phyloP scores from a whole-genome alignment of 2,113 vertebrate genomes.

The Rhinoptilus africanus region DNA sequence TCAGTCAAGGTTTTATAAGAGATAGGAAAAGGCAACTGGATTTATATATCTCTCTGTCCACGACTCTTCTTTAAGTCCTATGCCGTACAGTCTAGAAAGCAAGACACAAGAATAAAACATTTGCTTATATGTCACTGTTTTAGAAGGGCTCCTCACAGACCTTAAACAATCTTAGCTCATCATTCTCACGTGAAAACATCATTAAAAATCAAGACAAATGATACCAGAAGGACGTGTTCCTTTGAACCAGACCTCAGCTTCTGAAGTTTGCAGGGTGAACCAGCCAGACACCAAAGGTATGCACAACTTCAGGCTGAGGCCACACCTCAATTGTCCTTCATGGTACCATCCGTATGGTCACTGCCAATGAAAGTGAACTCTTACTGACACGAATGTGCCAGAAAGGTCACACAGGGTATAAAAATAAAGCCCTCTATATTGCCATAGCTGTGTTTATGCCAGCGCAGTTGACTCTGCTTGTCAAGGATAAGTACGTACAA shows the following conservation, averaged over 20 bases:
- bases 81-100: not conserved
- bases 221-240: not conserved
- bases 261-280: not conserved
- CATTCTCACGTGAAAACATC: not conserved
- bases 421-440: not conserved
- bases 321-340: not conserved
- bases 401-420: not conserved
- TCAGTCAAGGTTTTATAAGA: not conserved
- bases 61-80: not conserved
- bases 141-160: not conserved
- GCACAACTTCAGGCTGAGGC: not conserved
- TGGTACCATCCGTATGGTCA: not conserved
- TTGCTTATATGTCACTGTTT: not conserved
- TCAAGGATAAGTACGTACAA: not conserved
- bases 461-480: not conserved
- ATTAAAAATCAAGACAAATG: not conserved
- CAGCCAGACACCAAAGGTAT: not conserved
- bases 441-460: not conserved
- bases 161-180: not conserved
- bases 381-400: rapidly evolving
- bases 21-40: not conserved
- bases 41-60: not conserved
- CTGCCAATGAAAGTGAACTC: not conserved
- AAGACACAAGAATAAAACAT: not conserved
- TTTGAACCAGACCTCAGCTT: not conserved